Conservation (phyloP, 2,888 invertebrate species). For the Fabriciana adippe region DNA sequence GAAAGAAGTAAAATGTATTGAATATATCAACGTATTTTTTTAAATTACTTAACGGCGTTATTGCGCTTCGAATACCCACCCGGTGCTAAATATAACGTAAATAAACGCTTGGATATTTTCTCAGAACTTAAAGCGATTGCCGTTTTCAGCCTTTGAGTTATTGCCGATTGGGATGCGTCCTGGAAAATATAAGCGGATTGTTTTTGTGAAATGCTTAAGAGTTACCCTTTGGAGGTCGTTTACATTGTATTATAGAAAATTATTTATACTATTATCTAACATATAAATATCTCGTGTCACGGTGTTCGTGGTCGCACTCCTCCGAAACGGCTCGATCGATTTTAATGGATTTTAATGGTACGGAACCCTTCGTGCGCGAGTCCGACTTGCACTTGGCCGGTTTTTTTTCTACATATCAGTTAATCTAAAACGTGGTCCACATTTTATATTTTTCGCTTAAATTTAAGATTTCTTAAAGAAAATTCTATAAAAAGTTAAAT, state of each 20-base stretch:
- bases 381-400: too few relatives aligned
- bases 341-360: neutral
- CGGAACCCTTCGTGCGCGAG: too few relatives aligned
- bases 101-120: constrained; percentile 32
- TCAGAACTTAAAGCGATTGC: constrained; percentile 35
- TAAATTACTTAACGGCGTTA: neutral
- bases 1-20: too few relatives aligned
- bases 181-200: constrained; percentile 38
- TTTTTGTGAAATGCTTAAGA: constrained; percentile 35
- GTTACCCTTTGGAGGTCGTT: constrained; percentile 20
- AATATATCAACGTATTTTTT: neutral
- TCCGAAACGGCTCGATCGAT: too few relatives aligned
- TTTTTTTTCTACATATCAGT: too few relatives aligned
- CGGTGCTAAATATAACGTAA: constrained; percentile 29
- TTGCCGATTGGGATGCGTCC: constrained; percentile 38
- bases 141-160: constrained; percentile 37
- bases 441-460: neutral
- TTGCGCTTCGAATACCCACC: constrained; percentile 4
- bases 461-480: neutral
- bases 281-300: too few relatives aligned
- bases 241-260: neutral
- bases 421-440: too few relatives aligned
- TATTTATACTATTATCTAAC: neutral
- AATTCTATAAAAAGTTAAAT: neutral
- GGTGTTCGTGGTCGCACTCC: too few relatives aligned